These are phyloP conservation scores for Drosophila jambulina DNA, from an alignment of 1,140 invertebrate species.

Conservation along the genomic window DNA sequence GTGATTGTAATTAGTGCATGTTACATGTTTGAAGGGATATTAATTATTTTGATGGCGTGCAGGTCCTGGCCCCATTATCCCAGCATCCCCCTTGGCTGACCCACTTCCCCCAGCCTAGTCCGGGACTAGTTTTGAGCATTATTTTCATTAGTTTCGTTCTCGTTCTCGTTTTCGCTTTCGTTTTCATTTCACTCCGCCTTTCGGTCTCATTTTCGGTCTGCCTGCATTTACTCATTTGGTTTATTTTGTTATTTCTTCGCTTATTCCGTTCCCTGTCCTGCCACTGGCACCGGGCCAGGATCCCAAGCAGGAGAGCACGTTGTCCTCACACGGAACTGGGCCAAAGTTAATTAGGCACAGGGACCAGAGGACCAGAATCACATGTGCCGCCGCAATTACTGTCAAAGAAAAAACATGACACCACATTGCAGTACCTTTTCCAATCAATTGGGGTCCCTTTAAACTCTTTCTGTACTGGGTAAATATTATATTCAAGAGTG, in stretches of 20 bases:
- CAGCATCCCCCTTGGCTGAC: conserved; percentile 57
- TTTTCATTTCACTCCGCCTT: conserved; percentile 45
- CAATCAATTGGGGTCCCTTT: conserved; percentile 1
- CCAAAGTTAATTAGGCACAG: conserved; percentile 39
- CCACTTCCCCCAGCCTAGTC: conserved; percentile 26
- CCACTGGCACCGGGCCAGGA: conserved; percentile 25
- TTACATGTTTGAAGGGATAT: conserved; percentile 76
- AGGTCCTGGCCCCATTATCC: conserved; percentile 38
- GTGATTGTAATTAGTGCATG: conserved; percentile 77
- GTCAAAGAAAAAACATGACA: neutral
- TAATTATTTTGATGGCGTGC: conserved; percentile 75
- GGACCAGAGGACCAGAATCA: conserved; percentile 4
- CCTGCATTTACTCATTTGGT: conserved; percentile 40
- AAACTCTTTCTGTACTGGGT: neutral
- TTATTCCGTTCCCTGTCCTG: conserved; percentile 32
- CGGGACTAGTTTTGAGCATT: conserved; percentile 36
- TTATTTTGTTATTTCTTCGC: conserved; percentile 47
- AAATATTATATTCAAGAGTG: neutral
- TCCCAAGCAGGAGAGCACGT: conserved; percentile 6
- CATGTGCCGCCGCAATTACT: conserved; percentile 21
- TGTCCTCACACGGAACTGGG: conserved; percentile 25
- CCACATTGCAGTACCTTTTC: neutral
- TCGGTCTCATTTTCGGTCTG: conserved; percentile 9
- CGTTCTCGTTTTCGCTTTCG: conserved; percentile 26
- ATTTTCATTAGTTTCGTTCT: conserved; percentile 48